phyloP scores from a whole-genome alignment of 2,888 invertebrate genomes.

The Protophormia terraenovae region DNA sequence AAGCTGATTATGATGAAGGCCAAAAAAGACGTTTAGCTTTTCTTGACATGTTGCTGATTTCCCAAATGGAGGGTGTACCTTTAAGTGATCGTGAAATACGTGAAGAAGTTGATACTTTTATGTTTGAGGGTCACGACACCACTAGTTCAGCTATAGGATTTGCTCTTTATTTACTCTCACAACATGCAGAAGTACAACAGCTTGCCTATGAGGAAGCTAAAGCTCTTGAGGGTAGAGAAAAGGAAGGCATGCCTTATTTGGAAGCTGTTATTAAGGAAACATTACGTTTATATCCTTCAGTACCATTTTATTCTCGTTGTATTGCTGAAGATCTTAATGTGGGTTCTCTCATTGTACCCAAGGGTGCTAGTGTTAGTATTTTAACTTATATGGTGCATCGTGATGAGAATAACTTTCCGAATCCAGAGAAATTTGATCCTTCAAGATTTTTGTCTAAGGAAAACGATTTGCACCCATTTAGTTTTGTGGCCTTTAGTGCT shows the following conservation, averaged over 20 bases:
- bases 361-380: slow-evolving; percentile 78
- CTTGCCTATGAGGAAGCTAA: slow-evolving; percentile 80
- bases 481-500: slow-evolving; percentile 79
- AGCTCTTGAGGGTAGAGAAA: slow-evolving; percentile 78
- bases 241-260: slow-evolving; percentile 82
- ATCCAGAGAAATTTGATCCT: slow-evolving; percentile 81
- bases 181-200: slow-evolving; percentile 82
- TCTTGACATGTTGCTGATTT: slow-evolving; percentile 82
- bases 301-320: slow-evolving; percentile 82
- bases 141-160: slow-evolving; percentile 83
- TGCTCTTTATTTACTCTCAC: slow-evolving; percentile 82
- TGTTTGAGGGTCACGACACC: slow-evolving; percentile 84
- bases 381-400: slow-evolving; percentile 82
- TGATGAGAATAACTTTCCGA: slow-evolving; percentile 81
- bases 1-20: slow-evolving; percentile 72
- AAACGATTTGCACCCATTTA: slow-evolving; percentile 76
- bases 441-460: slow-evolving; percentile 76
- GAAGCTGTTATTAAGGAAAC: slow-evolving; percentile 84
- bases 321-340: slow-evolving; percentile 81
- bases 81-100: slow-evolving; percentile 82
- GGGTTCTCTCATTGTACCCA: slow-evolving; percentile 80
- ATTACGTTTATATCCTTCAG: slow-evolving; percentile 83
- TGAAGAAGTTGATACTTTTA: slow-evolving; percentile 84
- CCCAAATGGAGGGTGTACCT: slow-evolving; percentile 80
- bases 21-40: slow-evolving; percentile 81